Evolutionary conservation across 2,888 invertebrate species (phyloP).

Genomic region (Byasa hedistus): DNA sequence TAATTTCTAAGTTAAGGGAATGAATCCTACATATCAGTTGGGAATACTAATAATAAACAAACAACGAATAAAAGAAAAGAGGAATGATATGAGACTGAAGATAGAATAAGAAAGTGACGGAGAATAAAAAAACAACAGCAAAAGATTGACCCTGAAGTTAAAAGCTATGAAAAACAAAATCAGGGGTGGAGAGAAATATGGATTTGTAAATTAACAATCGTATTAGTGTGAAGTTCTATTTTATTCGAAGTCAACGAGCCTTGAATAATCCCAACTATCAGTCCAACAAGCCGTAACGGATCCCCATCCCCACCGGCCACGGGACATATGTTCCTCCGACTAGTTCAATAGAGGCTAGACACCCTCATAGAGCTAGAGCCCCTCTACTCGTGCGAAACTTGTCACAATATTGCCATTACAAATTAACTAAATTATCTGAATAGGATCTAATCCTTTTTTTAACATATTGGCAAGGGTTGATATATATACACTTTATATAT

Average conservation of each 20-base stretch:
- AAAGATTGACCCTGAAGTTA: no score
- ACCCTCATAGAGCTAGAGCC: conserved; percentile 37
- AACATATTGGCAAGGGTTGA: neutral
- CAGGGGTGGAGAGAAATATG: no score
- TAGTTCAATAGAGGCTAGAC: conserved; percentile 33
- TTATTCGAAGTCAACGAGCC: conserved; percentile 12
- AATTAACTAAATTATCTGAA: conserved; percentile 29
- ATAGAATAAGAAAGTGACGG: no score
- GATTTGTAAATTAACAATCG: no score
- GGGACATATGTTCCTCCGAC: conserved; percentile 23
- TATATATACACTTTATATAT: neutral
- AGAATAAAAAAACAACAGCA: no score
- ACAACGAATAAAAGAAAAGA: no score
- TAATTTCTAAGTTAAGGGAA: no score
- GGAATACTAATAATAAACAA: no score
- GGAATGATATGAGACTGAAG: no score
- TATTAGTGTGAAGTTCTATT: no score
- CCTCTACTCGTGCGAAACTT: conserved; percentile 38
- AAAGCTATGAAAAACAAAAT: no score
- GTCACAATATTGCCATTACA: conserved; percentile 37
- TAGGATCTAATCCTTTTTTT: neutral
- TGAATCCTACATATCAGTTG: no score
- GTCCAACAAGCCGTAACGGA: conserved; percentile 22
- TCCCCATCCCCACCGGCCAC: conserved; percentile 5
- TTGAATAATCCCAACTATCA: conserved; percentile 9